phyloP scores from a whole-genome alignment of 2,888 invertebrate genomes.

The Timema podura region DNA sequence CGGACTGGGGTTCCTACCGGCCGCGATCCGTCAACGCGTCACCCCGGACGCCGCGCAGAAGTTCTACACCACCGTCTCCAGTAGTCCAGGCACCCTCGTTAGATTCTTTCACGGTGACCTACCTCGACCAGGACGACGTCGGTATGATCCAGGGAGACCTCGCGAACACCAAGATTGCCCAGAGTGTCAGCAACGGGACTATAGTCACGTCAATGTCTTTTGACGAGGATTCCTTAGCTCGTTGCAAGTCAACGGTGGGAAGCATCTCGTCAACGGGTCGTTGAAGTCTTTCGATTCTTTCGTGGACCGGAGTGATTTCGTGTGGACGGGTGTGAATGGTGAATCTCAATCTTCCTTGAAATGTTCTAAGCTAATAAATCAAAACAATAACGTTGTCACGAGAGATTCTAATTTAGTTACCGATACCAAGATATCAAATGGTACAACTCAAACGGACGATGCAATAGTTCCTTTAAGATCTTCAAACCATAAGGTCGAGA shows the following conservation, averaged over 20 bases:
- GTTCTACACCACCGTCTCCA: conserved; percentile 12
- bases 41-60: conserved; percentile 16
- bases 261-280: neutral
- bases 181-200: conserved; percentile 4
- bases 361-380: no score
- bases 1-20: conserved; percentile 52
- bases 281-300: neutral
- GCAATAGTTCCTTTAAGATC: no score
- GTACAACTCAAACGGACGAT: no score
- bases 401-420: no score
- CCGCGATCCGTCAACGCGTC: conserved; percentile 39
- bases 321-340: neutral
- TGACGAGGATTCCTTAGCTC: neutral
- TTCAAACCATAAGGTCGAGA: no score
- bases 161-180: neutral
- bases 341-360: neutral
- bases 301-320: neutral
- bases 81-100: conserved; percentile 3
- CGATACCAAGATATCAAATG: no score
- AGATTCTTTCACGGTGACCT: conserved; percentile 9
- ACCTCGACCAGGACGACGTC: conserved; percentile 14
- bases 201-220: conserved; percentile 14
- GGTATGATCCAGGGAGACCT: neutral
- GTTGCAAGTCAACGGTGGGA: no score
- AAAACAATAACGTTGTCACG: no score